These are phyloP conservation scores for Lophotis ruficrista DNA, from an alignment of 2,113 vertebrate species.

Conservation along the genomic window DNA sequence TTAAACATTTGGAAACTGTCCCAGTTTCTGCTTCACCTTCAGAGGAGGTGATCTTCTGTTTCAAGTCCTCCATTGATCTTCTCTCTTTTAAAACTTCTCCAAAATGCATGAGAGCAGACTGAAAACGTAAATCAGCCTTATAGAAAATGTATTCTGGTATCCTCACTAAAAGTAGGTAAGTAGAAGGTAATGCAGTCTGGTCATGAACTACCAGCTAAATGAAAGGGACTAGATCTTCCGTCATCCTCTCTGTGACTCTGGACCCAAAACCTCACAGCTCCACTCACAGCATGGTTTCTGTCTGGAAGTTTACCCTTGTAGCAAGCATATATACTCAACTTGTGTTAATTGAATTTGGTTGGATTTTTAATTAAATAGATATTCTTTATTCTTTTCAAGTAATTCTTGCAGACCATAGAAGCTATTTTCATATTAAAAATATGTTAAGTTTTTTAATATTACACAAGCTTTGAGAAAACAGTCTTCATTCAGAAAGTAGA, in stretches of 20 bases:
- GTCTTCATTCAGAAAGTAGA: background rate
- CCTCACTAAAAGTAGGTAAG: background rate
- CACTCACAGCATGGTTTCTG: background rate
- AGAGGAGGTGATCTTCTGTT: slow-evolving; percentile 64
- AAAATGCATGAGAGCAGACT: slow-evolving; percentile 51
- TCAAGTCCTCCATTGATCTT: slow-evolving; percentile 68
- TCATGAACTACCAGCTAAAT: slow-evolving; percentile 20
- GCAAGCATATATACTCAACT: background rate
- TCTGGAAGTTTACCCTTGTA: background rate
- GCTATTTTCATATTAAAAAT: background rate
- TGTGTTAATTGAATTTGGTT: background rate
- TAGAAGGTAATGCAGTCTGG: slow-evolving; percentile 21
- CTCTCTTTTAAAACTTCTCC: slow-evolving; percentile 58
- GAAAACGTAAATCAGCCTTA: slow-evolving; percentile 45
- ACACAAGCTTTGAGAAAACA: background rate
- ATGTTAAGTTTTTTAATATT: background rate
- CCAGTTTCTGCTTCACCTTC: slow-evolving; percentile 76
- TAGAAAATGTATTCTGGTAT: slow-evolving; percentile 16
- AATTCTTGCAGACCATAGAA: background rate
- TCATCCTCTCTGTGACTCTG: background rate
- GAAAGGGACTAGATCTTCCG: background rate
- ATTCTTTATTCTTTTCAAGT: background rate
- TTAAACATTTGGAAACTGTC: slow-evolving; percentile 70
- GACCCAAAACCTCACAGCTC: background rate
- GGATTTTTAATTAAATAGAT: background rate